Conservation (phyloP, 2,797 vertebrate species). For the Sylvia borin region DNA sequence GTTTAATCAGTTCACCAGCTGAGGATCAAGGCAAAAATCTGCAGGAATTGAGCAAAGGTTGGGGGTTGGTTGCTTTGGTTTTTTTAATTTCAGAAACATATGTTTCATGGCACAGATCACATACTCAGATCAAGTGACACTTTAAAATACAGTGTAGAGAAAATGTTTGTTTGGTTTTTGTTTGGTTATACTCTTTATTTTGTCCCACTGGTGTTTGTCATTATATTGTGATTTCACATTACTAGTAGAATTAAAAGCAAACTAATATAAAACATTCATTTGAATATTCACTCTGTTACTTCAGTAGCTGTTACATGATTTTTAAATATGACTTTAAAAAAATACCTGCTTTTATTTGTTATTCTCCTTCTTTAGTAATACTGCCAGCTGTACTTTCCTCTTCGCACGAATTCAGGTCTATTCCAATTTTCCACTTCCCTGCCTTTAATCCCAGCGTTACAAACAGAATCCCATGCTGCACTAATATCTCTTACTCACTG, state of each 20-base stretch:
- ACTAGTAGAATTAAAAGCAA: constrained; percentile 17
- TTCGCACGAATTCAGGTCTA: constrained; percentile 75
- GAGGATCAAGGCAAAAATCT: not conserved
- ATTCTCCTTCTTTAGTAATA: constrained; percentile 60
- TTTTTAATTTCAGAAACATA: not conserved
- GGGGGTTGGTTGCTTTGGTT: not conserved
- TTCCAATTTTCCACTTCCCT: constrained; percentile 82
- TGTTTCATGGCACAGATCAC: not conserved
- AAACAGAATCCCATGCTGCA: constrained; percentile 75
- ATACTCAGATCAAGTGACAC: not conserved
- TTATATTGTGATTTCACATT: not conserved
- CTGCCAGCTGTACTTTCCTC: constrained; percentile 72
- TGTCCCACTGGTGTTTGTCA: not conserved
- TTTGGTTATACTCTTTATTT: not conserved
- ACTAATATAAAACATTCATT: constrained; percentile 9
- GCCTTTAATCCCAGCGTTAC: constrained; percentile 77
- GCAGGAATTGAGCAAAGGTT: not conserved
- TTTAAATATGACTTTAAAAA: not conserved
- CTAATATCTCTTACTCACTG: constrained; percentile 74
- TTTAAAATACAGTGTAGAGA: not conserved
- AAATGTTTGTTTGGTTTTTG: not conserved
- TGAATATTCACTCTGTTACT: constrained; percentile 20
- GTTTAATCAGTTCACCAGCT: not conserved
- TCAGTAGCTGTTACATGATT: not conserved
- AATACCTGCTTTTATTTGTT: constrained; percentile 53